phyloP scores from a whole-genome alignment of 2,888 invertebrate species.

The Eutolmus rufibarbis region DNA sequence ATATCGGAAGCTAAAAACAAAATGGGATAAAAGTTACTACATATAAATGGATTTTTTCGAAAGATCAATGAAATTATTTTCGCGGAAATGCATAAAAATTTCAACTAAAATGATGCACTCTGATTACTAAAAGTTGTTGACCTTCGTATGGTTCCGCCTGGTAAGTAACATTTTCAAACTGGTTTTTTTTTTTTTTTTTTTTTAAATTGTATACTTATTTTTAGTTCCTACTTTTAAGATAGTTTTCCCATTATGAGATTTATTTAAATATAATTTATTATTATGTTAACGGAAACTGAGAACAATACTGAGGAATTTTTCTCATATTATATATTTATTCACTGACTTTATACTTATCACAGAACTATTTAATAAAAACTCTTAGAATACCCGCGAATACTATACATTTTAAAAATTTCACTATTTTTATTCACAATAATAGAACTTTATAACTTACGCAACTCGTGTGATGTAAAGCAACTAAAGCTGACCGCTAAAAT shows the following conservation, averaged over 20 bases:
- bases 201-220: neutral
- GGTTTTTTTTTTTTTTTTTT: neutral
- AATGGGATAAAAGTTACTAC: neutral
- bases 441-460: neutral
- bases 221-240: neutral
- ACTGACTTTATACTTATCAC: neutral
- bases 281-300: neutral
- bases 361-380: neutral
- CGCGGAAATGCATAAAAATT: neutral
- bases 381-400: neutral
- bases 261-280: neutral
- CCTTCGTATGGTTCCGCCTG: neutral
- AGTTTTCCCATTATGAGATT: neutral
- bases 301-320: neutral
- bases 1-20: conserved; percentile 51
- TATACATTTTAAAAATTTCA: neutral
- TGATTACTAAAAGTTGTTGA: neutral
- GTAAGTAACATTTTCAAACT: neutral
- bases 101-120: neutral
- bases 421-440: neutral
- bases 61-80: neutral
- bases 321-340: neutral
- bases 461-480: neutral
- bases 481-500: neutral
- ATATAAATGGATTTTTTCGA: neutral